Base-by-base conservation (phyloP, 2,113 vertebrate species). In the Nanger granti region DNA sequence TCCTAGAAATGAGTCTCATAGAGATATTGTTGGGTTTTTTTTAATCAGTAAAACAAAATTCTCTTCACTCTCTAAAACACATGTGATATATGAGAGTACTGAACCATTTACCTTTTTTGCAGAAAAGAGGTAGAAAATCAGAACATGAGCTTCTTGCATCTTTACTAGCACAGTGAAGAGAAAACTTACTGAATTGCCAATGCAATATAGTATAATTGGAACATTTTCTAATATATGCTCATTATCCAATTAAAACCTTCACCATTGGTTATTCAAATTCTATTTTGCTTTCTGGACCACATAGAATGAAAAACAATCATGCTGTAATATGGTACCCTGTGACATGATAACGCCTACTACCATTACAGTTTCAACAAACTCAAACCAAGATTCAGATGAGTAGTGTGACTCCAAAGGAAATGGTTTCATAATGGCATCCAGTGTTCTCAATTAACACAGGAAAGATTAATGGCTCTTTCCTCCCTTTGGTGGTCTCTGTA, bases 381-480 rank as follows among this genome's bases (percentile, higher is more conserved):
- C 82, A 73, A 88, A 47, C 62, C 76, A 44, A 52, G 31, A 87
- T 49, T 96, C 83, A 90, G 60, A 60, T 69, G 76, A 94, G 89
- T 28, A 87, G 52, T 7, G 0, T 95, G 64, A 83, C 37, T 76
- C 73, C 59, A 66, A 79, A 94, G 92, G 79, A 96, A 95, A 97
- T 62, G 83, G 76, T 69, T 97, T 52, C 80, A 85, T 66, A 92
- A 94, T 86, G 47, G 57, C 34, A 73, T 90, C n/a, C 54, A 91
- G 64, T 94, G 85, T 95, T 97, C 96, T 95, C 94, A 82, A 86
- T 95, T 84, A 95, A 95, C 83, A 91, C 62, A 76, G 84, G 89
- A 94, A 98, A 95, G 96, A 97, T 96, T 94, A 83, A 97, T 96
- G 87, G 57, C 28, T 59, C 47, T 57, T 31, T 8, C 11, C 5